Evolutionary conservation across 2,888 invertebrate species (phyloP), one percentile per base, ranked within the genome.

Genomic region (Empis stercorea): DNA sequence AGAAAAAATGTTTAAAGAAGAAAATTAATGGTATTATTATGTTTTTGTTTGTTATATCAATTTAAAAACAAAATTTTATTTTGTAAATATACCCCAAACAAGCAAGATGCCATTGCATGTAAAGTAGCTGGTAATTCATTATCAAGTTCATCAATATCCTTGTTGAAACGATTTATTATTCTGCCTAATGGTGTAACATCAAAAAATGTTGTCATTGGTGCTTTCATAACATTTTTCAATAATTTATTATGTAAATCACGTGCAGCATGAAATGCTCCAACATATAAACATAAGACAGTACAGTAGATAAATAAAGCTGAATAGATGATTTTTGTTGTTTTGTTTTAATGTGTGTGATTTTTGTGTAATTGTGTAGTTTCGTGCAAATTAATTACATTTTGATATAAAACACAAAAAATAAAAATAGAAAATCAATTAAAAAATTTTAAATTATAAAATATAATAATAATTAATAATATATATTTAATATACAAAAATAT

Each of bases 111-210:
- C 63, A 71, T 69, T 57, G 66, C 62, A 53, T 72, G 71, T 58
- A 75, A 54, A 52, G 73, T 73, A 53, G 62, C 62, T 51, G 79
- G 78, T 52, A 82, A 68, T 54, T 74, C 71, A 58, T 75, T 75
- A 68, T 83, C 82, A 57, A 81, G 63, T 54, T 75, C 74, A 59
- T 78, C 77, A 60, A 80, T 70, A 66, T 84, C 83, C 70, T 76
- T 79, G 56, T 79, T 76, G 65, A 82, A 80, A 56, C 80, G 74
- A 68, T 79, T 79, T 45, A 84, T 70, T 55, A 84, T 73, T 60
- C 84, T 73, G 60, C 84, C 84, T 52, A 74, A 59, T 9, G 83
- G 83, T 55, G 80, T 79, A 54, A 76, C 71, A 65, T 84, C 82
- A 68, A 83, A 84, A 71, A 83, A 84, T 54, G 74, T 74, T 71